A percentile compares a stretch with the other conserved stretches of the same genome.
These are phyloP conservation scores for Adelges cooleyi DNA, from an alignment of 1,140 invertebrate species.

Conservation along the genomic window DNA sequence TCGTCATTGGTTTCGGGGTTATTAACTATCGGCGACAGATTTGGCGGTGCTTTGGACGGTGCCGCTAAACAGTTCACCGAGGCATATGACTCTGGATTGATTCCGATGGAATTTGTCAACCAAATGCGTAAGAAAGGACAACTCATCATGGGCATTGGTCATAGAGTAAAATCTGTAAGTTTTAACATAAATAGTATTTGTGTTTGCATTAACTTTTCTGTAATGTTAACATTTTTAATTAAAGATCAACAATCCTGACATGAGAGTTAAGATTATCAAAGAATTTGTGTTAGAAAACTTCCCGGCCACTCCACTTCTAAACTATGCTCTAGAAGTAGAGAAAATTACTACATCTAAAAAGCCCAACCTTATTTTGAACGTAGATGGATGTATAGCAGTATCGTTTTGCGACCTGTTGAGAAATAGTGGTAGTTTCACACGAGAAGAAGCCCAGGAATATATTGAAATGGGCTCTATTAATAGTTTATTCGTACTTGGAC, in stretches of 20 bases:
- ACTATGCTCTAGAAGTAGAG: constrained; percentile 95
- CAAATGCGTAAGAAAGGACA: constrained; percentile 92
- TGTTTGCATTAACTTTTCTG: not conserved
- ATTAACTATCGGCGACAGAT: constrained; percentile 95
- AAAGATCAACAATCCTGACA: constrained; percentile 96
- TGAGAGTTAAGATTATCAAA: constrained; percentile 91
- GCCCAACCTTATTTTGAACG: constrained; percentile 97
- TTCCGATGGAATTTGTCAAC: constrained; percentile 98
- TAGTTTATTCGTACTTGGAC: constrained; percentile 93
- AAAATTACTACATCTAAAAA: constrained; percentile 99
- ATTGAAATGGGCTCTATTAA: constrained; percentile 97
- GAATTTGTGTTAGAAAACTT: constrained; percentile 91
- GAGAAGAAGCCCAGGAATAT: constrained; percentile 94
- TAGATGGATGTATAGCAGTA: constrained; percentile 95
- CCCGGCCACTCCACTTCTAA: constrained; percentile 78
- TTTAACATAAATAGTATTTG: constrained; percentile 1
- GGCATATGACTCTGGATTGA: constrained; percentile 83
- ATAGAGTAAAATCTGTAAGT: constrained; percentile 85
- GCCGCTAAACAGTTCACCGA: constrained; percentile 93
- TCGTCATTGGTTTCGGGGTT: constrained; percentile 92
- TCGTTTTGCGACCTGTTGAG: constrained; percentile 94
- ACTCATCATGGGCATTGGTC: constrained; percentile 98
- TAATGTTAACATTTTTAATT: constrained; percentile 26
- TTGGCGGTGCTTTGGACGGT: constrained; percentile 94
- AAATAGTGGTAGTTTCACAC: constrained; percentile 84